phyloP scores from a whole-genome alignment of 1,140 invertebrate genomes.

The Halesus radiatus region DNA sequence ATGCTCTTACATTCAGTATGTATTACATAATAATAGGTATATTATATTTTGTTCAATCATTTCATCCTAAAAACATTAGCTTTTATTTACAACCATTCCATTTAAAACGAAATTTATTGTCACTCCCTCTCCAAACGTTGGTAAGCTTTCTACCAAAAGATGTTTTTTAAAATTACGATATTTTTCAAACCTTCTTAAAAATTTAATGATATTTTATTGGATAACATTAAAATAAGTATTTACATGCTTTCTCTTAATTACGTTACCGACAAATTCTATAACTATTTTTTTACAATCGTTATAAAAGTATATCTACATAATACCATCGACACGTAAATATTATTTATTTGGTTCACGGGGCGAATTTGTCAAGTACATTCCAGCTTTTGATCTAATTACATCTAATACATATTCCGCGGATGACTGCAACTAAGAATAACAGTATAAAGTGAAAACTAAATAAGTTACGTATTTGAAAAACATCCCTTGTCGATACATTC shows the following conservation, averaged over 20 bases:
- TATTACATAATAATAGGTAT: conserved; percentile 12
- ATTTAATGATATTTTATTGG: conserved; percentile 39
- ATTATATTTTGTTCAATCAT: conserved; percentile 25
- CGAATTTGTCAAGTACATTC: background rate
- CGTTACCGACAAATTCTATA: background rate
- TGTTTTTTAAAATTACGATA: conserved; percentile 27
- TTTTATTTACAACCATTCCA: conserved; percentile 51
- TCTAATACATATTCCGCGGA: no score
- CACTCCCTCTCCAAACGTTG: conserved; percentile 46
- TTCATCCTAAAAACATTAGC: conserved; percentile 13
- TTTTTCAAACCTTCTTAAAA: conserved; percentile 19
- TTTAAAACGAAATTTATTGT: conserved; percentile 56
- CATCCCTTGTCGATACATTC: no score
- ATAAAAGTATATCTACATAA: background rate
- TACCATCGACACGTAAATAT: background rate
- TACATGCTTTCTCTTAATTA: background rate
- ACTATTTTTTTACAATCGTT: conserved; percentile 4
- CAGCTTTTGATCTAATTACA: background rate
- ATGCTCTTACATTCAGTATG: conserved; percentile 32
- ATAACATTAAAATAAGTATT: conserved; percentile 22
- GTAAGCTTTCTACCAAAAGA: conserved; percentile 27
- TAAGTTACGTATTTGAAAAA: no score
- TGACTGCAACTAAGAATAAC: no score
- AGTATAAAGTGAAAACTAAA: no score
- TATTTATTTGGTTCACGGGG: background rate